Percentiles rank a stretch among this genome's conserved stretches.
Evolutionary conservation across 2,113 vertebrate genomes (phyloP).

Genomic region (Chelonoidis abingdonii): DNA sequence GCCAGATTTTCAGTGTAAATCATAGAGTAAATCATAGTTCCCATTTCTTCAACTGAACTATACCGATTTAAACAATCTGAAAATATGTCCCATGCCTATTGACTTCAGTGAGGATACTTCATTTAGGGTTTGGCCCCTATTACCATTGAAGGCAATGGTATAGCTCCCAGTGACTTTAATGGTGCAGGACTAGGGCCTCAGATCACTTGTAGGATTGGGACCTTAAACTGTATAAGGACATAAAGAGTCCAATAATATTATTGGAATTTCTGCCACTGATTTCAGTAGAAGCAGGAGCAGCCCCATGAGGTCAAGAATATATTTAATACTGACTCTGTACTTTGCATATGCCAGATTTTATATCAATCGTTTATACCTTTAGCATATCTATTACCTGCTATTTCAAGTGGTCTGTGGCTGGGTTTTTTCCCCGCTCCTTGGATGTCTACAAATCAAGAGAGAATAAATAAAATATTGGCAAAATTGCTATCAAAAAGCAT

Average conservation of each 20-base stretch:
- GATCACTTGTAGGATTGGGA: background rate
- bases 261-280: background rate
- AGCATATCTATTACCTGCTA: background rate
- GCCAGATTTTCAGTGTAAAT: background rate
- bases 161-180: background rate
- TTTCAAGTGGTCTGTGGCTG: background rate
- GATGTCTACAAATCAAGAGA: background rate
- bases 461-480: background rate
- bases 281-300: background rate
- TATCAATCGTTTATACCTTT: background rate
- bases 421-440: no score
- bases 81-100: background rate
- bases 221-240: background rate
- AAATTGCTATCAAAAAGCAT: background rate
- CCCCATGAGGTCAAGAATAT: background rate
- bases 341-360: background rate
- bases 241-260: background rate
- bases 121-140: background rate
- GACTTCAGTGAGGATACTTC: background rate
- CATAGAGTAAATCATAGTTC: background rate
- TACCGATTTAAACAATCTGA: background rate
- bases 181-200: background rate
- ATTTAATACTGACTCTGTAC: fast-evolving
- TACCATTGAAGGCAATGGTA: background rate
- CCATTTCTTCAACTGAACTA: background rate